Base-by-base conservation (phyloP, 2,113 vertebrate species). In the Elanoides forficatus region DNA sequence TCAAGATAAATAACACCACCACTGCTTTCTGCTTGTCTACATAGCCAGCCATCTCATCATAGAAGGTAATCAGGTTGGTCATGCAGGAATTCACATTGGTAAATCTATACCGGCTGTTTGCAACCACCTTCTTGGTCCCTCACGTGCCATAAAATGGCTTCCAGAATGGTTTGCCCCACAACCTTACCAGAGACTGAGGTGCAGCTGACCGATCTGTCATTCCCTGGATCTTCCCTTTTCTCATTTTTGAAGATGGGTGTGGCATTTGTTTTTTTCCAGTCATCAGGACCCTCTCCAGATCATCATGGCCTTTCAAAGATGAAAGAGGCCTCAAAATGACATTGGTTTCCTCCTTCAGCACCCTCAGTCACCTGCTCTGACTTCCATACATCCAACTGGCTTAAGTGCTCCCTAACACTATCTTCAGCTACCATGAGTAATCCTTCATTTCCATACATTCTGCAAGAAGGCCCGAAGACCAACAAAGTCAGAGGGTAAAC, bases 31-130 rank as follows among this genome's bases (percentile, higher is more conserved):
- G 1, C 36, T 63, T 73, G 15, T 9, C 38, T 42, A 30, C 26
- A 58, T 9, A 63, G 26, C 22, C 55, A 63, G 16, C 5, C 11
- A 26, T 30, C 21, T 58, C 36, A 27, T 25, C 65, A 52, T 3
- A 78, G 42, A 82, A 38, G 13, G 26, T 29, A 52, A 65, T 58
- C 25, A 58, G 21, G 36, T 4, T 58, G 11, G 29, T 25, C 15
- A 27, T 6, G 11, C 42, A n/a, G 17, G 22, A 55, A 13, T 25
- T 45, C 17, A 50, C 58, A n/a, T 7, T 21, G 3, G 15, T 30
- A 62, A 66, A 50, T 45, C 12, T 30, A 8, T 9, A 7, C n/a
- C 10, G 9, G 22, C 10, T 38, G n/a, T 52, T 55, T 0, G 0
- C 32, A 86, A 8, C 23, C 63, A 71, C 21, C n/a, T 18, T 75